phyloP scores from a whole-genome alignment of 2,888 invertebrate genomes.

The Drosophila percnosoma region DNA sequence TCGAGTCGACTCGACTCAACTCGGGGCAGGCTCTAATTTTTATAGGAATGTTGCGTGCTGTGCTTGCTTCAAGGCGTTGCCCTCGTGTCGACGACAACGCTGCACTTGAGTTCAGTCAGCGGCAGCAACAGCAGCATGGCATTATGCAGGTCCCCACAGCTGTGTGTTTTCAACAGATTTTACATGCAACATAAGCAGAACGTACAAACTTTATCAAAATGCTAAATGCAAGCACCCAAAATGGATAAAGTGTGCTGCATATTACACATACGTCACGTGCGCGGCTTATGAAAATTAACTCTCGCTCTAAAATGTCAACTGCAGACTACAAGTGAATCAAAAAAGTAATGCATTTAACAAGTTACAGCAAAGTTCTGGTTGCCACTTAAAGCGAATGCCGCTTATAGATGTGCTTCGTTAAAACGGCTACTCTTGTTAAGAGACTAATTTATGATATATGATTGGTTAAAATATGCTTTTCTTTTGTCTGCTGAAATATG shows the following conservation, averaged over 20 bases:
- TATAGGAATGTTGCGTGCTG: constrained; percentile 77
- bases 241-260: constrained; percentile 11
- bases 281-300: constrained; percentile 38
- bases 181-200: constrained; percentile 37
- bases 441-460: neutral
- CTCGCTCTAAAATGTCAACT: constrained; percentile 40
- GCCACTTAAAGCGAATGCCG: neutral
- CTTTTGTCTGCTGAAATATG: neutral
- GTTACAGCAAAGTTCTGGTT: neutral
- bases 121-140: constrained; percentile 31
- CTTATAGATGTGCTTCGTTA: neutral
- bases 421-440: neutral
- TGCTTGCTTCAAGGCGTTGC: constrained; percentile 73
- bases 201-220: constrained; percentile 58
- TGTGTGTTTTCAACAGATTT: constrained; percentile 44
- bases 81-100: constrained; percentile 58
- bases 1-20: constrained; percentile 34
- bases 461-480: neutral
- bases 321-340: constrained; percentile 28
- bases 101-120: constrained; percentile 36
- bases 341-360: constrained; percentile 25
- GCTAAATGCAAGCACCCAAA: constrained; percentile 43
- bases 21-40: constrained; percentile 71
- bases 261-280: constrained; percentile 62
- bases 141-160: constrained; percentile 32